Percentiles rank a stretch among this genome's conserved stretches.
phyloP scores from a whole-genome alignment of 37 sponge, comb jelly and placozoan species.

The Beroe forskalii region DNA sequence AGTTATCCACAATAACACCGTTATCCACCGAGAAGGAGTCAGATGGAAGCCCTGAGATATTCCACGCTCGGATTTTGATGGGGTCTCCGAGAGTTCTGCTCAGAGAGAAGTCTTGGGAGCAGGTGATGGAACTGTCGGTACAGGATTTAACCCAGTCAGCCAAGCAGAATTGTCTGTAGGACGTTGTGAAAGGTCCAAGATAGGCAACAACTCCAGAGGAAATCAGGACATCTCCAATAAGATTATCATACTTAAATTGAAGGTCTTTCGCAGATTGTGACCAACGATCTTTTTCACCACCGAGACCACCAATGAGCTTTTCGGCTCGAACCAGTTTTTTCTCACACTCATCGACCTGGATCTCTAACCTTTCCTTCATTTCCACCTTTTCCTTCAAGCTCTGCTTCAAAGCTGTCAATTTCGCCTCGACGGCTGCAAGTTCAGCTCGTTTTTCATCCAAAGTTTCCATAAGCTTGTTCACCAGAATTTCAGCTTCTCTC shows the following conservation, averaged over 20 bases:
- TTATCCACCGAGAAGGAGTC: constrained; percentile 96
- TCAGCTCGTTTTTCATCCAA: constrained; percentile 90
- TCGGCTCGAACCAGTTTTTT: constrained; percentile 96
- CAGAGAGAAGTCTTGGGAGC: constrained; percentile 84
- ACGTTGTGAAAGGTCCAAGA: constrained; percentile 96
- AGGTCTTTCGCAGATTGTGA: constrained; percentile 80
- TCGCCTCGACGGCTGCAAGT: constrained; percentile 92
- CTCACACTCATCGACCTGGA: constrained; percentile 90
- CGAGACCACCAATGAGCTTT: constrained; percentile 98
- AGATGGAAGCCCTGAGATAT: constrained; percentile 94
- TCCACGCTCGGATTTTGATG: constrained; percentile 98
- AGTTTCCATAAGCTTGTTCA: constrained; percentile 82
- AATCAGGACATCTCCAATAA: constrained; percentile 95
- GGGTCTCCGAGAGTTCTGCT: constrained; percentile 95
- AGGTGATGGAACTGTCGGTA: constrained; percentile 76
- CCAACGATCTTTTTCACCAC: constrained; percentile 98
- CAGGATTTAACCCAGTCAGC: constrained; percentile 83
- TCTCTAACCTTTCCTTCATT: constrained; percentile 89
- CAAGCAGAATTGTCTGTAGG: constrained; percentile 71
- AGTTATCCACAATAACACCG: constrained; percentile 93
- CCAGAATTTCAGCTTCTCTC: constrained; percentile 78
- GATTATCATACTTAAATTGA: constrained; percentile 88
- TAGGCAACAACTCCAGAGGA: constrained; percentile 96
- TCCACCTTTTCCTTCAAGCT: constrained; percentile 87
- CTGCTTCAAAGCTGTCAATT: constrained; percentile 80